These are phyloP conservation scores for Bubo blakistoni DNA, from an alignment of 2,113 vertebrate genomes.

Conservation along the genomic window DNA sequence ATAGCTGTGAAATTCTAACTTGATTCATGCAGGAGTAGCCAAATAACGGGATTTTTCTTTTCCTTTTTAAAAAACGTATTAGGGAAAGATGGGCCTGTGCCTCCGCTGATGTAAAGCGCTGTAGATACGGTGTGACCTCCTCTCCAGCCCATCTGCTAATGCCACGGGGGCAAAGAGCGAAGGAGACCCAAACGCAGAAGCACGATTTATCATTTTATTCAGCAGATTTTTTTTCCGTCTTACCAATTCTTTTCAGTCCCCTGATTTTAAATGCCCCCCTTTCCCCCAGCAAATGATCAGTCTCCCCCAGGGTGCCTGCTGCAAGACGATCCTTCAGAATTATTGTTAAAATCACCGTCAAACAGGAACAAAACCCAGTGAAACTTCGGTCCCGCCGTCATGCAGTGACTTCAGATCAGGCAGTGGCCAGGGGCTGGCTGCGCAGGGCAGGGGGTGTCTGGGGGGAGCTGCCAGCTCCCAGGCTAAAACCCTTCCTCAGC, in stretches of 20 bases:
- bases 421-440: background rate
- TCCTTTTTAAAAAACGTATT: background rate
- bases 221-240: background rate
- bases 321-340: background rate
- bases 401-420: background rate
- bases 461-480: background rate
- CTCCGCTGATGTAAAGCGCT: background rate
- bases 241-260: background rate
- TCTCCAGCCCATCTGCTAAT: background rate
- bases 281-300: background rate
- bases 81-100: background rate
- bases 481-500: background rate
- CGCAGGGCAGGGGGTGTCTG: background rate
- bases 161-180: background rate
- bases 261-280: background rate
- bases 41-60: background rate
- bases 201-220: background rate
- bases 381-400: background rate
- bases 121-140: background rate
- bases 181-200: background rate
- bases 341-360: slow-evolving; percentile 5
- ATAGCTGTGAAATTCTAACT: slow-evolving; percentile 28
- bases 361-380: background rate
- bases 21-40: background rate
- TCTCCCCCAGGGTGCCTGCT: background rate